phyloP scores from a whole-genome alignment of 2,113 vertebrate species.

The Ondatra zibethicus region DNA sequence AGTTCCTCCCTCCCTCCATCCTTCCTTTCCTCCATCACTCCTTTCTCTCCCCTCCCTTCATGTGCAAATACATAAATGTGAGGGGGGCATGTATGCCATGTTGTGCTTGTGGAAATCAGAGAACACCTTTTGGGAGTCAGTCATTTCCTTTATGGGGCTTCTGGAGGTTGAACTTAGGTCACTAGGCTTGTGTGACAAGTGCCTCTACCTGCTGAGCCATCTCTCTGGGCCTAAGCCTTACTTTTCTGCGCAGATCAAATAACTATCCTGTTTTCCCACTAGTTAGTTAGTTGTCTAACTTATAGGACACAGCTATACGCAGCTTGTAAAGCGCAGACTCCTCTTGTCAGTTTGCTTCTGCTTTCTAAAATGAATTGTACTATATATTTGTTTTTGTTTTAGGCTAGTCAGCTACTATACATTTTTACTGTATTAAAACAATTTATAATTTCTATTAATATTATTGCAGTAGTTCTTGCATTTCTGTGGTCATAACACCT shows the following conservation, averaged over 20 bases:
- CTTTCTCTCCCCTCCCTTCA: background rate
- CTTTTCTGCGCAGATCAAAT: background rate
- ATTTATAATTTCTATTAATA: background rate
- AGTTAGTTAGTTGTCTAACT: background rate
- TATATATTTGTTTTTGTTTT: background rate
- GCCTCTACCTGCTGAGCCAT: background rate
- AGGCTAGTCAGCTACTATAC: background rate
- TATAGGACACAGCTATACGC: background rate
- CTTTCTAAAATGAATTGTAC: background rate
- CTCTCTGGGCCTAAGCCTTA: background rate
- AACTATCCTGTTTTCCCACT: background rate
- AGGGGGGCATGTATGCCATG: background rate
- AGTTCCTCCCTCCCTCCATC: fast-evolving
- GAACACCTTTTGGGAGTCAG: background rate
- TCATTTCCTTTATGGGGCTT: background rate
- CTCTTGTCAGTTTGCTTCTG: background rate
- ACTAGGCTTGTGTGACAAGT: background rate
- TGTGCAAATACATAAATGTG: background rate
- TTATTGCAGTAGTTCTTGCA: background rate
- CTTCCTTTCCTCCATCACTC: background rate
- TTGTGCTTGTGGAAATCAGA: background rate
- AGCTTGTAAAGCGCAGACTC: background rate
- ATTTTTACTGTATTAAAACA: background rate
- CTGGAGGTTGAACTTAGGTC: background rate
- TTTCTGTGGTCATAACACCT: background rate